These are phyloP conservation scores for Drosophila anceps DNA, from an alignment of 2,888 invertebrate genomes.

Conservation along the genomic window DNA sequence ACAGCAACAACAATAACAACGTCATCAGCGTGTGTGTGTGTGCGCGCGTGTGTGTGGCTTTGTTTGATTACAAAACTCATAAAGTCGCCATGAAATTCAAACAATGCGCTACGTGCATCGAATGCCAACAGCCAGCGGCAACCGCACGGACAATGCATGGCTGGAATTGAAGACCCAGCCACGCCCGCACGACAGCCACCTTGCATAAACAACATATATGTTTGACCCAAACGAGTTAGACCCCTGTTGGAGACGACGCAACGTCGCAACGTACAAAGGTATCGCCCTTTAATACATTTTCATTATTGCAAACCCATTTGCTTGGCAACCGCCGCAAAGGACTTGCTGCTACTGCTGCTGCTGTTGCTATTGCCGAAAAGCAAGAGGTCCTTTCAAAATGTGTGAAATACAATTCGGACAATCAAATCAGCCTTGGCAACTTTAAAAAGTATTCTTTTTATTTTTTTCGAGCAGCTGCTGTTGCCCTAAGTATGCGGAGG, in stretches of 20 bases:
- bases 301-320: constrained; percentile 73
- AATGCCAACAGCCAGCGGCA: constrained; percentile 51
- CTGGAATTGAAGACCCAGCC: constrained; percentile 15
- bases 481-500: constrained; percentile 20
- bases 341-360: constrained; percentile 17
- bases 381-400: constrained; percentile 37
- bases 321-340: constrained; percentile 34
- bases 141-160: constrained; percentile 28
- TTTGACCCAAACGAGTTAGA: constrained; percentile 76
- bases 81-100: constrained; percentile 83
- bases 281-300: constrained; percentile 70
- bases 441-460: constrained; percentile 50
- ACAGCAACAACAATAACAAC: constrained; percentile 35
- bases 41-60: constrained; percentile 41
- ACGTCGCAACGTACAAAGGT: constrained; percentile 56
- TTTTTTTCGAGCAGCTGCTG: background rate
- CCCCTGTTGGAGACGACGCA: constrained; percentile 1
- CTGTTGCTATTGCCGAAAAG: constrained; percentile 1
- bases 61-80: constrained; percentile 80
- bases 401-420: constrained; percentile 17
- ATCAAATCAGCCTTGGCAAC: constrained; percentile 45
- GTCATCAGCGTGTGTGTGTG: constrained; percentile 27
- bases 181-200: constrained; percentile 30
- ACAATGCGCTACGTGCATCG: constrained; percentile 79
- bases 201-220: constrained; percentile 69